Evolutionary conservation across 2,113 vertebrate species (phyloP), one percentile per base, ranked within the genome.

Genomic region (Pangasianodon hypophthalmus): DNA sequence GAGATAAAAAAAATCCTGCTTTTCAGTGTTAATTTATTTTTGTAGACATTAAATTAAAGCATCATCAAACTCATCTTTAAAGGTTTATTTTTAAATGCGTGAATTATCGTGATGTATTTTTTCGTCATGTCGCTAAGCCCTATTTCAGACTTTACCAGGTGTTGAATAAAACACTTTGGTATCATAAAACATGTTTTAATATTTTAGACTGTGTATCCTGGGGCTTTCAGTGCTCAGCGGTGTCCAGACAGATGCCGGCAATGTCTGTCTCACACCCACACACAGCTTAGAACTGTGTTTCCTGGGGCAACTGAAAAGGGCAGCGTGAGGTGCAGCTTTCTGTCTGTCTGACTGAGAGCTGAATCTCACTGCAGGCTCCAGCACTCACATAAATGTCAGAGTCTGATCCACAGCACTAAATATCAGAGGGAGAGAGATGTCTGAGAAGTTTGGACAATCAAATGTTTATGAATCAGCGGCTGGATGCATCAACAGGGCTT

Each of bases 361-460:
- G 92, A 96, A 96, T 90, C 89, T 92, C 93, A 94, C 94, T 92
- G 91, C 93, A 94, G 94, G 94, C 92, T 92, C 94, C 54, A 93
- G 84, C 94, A 94, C 95, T 95, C 94, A 94, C 94, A 94, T 94
- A 95, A 96, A 96, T 95, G 95, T 96, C 95, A 96, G 93, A 91
- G 89, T 92, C 93, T 92, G 94, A 94, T 94, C 82, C 94, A 92
- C 92, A 85, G 21, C 60, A 91, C 92, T 93, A 95, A 95, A 95
- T 94, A 94, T 46, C 87, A 88, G 46, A 69, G 46, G 16, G 48
- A 73, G 54, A 60, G 6, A 6, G 7, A 14, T 7, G 56, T 21
- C 29, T 54, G 56, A 84, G 77, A 29, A 26, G 24, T 50, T 80
- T 18, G 13, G 24, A 52, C 26, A 50, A 26, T 50, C 13, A 16